These are phyloP conservation scores for Caerostris extrusa DNA, from an alignment of 1,140 invertebrate species.

Conservation along the genomic window DNA sequence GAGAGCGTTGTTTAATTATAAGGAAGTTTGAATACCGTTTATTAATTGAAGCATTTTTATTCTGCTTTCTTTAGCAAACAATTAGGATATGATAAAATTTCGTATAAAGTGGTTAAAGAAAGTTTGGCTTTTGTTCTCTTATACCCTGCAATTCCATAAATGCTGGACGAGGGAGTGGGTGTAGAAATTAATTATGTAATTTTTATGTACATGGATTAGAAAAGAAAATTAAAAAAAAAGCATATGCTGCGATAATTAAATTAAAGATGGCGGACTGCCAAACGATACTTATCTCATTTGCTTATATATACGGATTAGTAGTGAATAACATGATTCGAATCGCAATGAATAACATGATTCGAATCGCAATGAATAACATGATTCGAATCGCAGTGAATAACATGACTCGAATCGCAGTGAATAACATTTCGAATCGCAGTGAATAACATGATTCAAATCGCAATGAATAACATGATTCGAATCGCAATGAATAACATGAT, in stretches of 20 bases:
- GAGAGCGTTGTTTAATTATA: conserved; percentile 16
- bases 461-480: too few relatives aligned
- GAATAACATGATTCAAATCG: too few relatives aligned
- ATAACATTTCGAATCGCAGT: too few relatives aligned
- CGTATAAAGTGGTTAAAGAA: neutral
- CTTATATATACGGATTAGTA: too few relatives aligned
- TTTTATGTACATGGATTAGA: neutral
- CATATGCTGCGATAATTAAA: neutral
- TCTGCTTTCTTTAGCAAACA: neutral
- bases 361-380: too few relatives aligned
- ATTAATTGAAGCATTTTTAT: conserved; percentile 33
- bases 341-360: too few relatives aligned
- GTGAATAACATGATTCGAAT: too few relatives aligned
- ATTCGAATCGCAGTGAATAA: too few relatives aligned
- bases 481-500: too few relatives aligned
- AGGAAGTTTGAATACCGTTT: neutral
- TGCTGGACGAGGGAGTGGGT: neutral
- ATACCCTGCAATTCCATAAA: neutral
- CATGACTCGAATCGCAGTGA: too few relatives aligned
- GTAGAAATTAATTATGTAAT: neutral
- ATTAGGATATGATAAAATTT: conserved; percentile 17
- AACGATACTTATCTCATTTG: too few relatives aligned
- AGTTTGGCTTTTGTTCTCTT: neutral
- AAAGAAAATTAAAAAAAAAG: neutral
- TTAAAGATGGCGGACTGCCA: neutral